Percentiles rank a stretch among this genome's conserved stretches.
phyloP scores from a whole-genome alignment of 2,888 invertebrate genomes.

The Strigamia crassipes region DNA sequence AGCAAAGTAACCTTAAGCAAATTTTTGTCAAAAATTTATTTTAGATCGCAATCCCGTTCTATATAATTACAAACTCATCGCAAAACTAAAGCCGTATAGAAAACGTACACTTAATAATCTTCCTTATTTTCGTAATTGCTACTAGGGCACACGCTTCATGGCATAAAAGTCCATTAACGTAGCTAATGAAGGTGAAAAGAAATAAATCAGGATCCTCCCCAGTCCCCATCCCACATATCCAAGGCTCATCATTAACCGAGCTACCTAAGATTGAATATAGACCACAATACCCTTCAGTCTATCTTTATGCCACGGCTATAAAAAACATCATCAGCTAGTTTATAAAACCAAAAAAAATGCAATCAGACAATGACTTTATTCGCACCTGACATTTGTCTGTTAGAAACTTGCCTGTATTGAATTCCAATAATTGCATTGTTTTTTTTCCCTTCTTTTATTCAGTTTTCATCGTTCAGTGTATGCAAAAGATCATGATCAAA shows the following conservation, averaged over 20 bases:
- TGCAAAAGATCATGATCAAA: not conserved
- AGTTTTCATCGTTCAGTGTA: not conserved
- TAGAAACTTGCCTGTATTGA: not conserved
- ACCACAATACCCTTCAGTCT: not conserved
- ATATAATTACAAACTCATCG: not conserved
- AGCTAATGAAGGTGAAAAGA: slow-evolving; percentile 33
- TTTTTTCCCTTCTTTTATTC: not conserved
- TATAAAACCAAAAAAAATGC: not conserved
- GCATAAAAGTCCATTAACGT: slow-evolving; percentile 37
- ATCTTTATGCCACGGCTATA: not conserved
- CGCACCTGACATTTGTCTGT: not conserved
- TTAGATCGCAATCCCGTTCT: not conserved
- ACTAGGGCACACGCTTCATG: slow-evolving; percentile 31
- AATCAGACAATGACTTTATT: slow-evolving; percentile 3
- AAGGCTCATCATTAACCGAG: slow-evolving; percentile 20
- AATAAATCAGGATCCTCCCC: slow-evolving; percentile 13
- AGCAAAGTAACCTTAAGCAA: too few species aligned
- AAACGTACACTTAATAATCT: slow-evolving; percentile 13
- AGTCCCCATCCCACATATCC: not conserved
- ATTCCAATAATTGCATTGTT: not conserved
- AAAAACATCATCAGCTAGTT: not conserved
- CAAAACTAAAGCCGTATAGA: not conserved
- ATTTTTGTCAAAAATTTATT: too few species aligned
- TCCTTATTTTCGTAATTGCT: slow-evolving; percentile 1
- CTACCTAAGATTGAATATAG: not conserved